These are phyloP conservation scores for Oscheius sp. DNA, from an alignment of 2,888 invertebrate species.

Conservation along the genomic window DNA sequence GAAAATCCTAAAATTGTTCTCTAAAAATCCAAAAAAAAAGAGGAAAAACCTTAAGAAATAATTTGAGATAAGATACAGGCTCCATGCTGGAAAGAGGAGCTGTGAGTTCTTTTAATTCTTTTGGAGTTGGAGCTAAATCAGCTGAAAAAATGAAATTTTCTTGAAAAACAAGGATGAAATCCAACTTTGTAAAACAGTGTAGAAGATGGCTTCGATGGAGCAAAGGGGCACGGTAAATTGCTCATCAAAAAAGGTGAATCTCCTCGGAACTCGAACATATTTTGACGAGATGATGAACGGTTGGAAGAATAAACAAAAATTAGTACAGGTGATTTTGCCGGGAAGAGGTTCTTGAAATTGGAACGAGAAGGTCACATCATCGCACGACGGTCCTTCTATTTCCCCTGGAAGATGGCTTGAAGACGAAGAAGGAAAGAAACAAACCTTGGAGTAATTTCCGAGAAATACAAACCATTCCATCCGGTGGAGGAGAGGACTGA, in stretches of 20 bases:
- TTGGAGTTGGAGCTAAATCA: constrained; percentile 6
- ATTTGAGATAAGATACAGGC: constrained; percentile 35
- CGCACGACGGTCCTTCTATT: constrained; percentile 82
- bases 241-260: constrained; percentile 48
- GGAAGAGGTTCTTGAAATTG: constrained; percentile 47
- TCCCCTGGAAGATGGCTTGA: constrained; percentile 48
- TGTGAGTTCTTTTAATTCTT: constrained; percentile 30
- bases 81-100: constrained; percentile 44
- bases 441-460: constrained; percentile 4
- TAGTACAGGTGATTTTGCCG: constrained; percentile 87
- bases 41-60: constrained; percentile 40
- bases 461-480: constrained; percentile 1
- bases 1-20: constrained; percentile 47
- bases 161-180: background rate
- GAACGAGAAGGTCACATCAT: constrained; percentile 72
- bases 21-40: background rate
- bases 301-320: constrained; percentile 80
- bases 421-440: background rate
- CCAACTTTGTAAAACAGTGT: constrained; percentile 21
- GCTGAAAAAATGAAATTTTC: constrained; percentile 28
- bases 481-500: constrained; percentile 13
- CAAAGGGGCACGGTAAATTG: constrained; percentile 31
- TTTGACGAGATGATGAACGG: constrained; percentile 30
- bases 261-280: constrained; percentile 35
- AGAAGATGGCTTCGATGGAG: constrained; percentile 27